phyloP scores from a whole-genome alignment of 92 coral and sea anemone species.

The Porites divaricata region DNA sequence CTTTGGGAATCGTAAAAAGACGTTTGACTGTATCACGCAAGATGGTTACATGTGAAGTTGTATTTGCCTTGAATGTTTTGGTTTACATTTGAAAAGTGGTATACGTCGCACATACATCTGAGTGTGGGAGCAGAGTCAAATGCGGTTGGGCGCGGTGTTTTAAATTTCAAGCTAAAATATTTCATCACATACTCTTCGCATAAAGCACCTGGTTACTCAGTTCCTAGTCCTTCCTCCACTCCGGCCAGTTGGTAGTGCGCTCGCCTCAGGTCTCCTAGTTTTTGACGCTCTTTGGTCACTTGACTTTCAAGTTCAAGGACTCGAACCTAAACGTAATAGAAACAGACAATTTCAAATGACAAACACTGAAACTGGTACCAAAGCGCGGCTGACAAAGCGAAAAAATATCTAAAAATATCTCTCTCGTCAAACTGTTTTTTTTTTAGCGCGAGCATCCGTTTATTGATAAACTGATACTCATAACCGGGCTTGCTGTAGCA shows the following conservation, averaged over 20 bases:
- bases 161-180: neutral
- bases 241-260: conserved; percentile 96
- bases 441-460: too few species aligned
- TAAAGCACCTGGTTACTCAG: conserved; percentile 11
- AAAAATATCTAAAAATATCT: too few species aligned
- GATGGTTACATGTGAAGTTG: too few species aligned
- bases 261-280: conserved; percentile 89
- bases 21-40: too few species aligned
- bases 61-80: too few species aligned
- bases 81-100: too few species aligned
- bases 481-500: too few species aligned
- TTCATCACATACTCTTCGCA: neutral
- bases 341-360: too few species aligned
- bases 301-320: conserved; percentile 92
- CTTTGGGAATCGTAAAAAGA: too few species aligned
- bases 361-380: neutral
- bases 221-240: conserved; percentile 76
- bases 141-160: neutral
- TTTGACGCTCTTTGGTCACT: conserved; percentile 89
- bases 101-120: too few species aligned
- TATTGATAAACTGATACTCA: too few species aligned
- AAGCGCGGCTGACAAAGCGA: neutral
- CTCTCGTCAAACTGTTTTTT: too few species aligned
- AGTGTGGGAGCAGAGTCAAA: neutral
- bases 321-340: conserved; percentile 59